Percentiles rank a stretch among this genome's conserved stretches.
These are phyloP conservation scores for Ditylenchus weischeri DNA, from an alignment of 2,888 invertebrate species.

Conservation along the genomic window DNA sequence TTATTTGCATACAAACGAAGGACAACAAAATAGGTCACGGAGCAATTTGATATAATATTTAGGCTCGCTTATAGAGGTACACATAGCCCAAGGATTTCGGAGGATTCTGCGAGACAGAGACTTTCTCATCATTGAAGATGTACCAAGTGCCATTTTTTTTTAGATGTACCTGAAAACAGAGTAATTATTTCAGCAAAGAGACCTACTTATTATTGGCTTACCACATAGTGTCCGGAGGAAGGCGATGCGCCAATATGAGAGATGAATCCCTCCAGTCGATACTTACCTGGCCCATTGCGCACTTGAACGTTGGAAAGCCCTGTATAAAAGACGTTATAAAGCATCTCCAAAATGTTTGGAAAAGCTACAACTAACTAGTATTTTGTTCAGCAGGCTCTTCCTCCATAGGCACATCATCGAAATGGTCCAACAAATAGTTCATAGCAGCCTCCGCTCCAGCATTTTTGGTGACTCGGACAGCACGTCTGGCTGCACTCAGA, in stretches of 20 bases:
- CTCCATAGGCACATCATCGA: slow-evolving; percentile 37
- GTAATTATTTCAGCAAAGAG: slow-evolving; percentile 18
- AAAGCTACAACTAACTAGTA: background rate
- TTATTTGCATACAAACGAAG: too few species aligned
- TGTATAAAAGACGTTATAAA: background rate
- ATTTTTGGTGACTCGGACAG: slow-evolving; percentile 77
- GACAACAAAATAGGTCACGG: too few species aligned
- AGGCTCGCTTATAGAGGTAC: slow-evolving; percentile 70
- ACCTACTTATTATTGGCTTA: slow-evolving; percentile 71
- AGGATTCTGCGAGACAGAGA: slow-evolving; percentile 94
- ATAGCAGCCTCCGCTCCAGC: slow-evolving; percentile 30
- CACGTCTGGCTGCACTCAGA: slow-evolving; percentile 62
- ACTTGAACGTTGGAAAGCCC: slow-evolving; percentile 8
- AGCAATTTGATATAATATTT: background rate
- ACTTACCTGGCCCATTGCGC: slow-evolving; percentile 60
- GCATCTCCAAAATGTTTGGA: too few species aligned
- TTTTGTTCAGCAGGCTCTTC: slow-evolving; percentile 18
- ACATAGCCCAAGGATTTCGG: slow-evolving; percentile 93
- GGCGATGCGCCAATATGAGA: slow-evolving; percentile 98
- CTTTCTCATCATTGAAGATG: slow-evolving; percentile 94
- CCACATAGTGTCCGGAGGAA: slow-evolving; percentile 95
- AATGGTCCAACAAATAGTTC: slow-evolving; percentile 36
- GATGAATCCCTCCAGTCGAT: slow-evolving; percentile 86
- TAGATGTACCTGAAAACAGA: background rate
- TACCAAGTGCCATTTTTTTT: slow-evolving; percentile 61